Evolutionary conservation across 2,113 vertebrate genomes (phyloP), one percentile per base, ranked within the genome.

Genomic region (Fulica atra): DNA sequence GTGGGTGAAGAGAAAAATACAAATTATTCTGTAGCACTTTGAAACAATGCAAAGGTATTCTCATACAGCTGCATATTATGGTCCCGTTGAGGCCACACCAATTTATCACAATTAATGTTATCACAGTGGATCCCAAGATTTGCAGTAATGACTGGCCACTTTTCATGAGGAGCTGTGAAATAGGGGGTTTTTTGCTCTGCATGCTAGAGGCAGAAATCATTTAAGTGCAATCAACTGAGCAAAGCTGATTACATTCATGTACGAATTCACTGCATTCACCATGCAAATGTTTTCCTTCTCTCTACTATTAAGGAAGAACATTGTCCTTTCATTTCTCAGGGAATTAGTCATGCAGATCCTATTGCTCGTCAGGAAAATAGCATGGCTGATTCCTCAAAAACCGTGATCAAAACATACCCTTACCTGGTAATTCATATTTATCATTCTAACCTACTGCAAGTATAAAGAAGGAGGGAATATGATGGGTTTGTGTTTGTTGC

Each of bases 271-370:
- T 71, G 35, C 53, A 42, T 93, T 92, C 79, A 86, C 80, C 54
- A n/a, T 54, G 31, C 53, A 94, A 92, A 89, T 70, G 26, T 96
- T 97, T 96, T 91, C 91, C 74, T 93, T 93, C 84, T 73, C 26
- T 78, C 54, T 86, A n/a, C 63, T 88, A 69, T 72, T 91, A 95
- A 85, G 3, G 2, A 72, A 91, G 29, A 54, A 48, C 16, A 69
- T 66, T 93, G 73, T 63, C 57, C 42, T 84, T 79, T 57, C 69
- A 81, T 74, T 89, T 91, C 77, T 95, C 73, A 73, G 50, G 24
- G 19, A 78, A 84, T 93, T 81, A 69, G 28, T 60, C 69, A 54
- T 61, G 70, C 70, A 69, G 72, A 92, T 61, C 72, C 48, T 60
- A 50, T 72, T 93, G 65, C 36, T 70, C 78, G 53, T 61, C 57